Evolutionary conservation across 2,888 invertebrate genomes (phyloP), one percentile per base, ranked within the genome.

Genomic region (Bombylius major): DNA sequence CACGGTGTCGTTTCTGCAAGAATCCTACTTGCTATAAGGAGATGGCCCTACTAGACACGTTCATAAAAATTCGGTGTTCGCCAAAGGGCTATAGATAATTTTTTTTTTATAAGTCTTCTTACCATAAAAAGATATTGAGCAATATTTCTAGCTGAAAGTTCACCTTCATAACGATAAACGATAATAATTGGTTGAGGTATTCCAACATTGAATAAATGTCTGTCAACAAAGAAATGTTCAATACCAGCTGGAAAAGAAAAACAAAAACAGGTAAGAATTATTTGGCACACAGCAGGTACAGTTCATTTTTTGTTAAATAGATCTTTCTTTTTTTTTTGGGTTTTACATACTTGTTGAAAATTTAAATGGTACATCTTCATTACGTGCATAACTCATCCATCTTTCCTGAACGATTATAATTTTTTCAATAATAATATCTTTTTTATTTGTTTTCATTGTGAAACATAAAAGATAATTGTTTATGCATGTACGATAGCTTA

Each of bases 91-190:
- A 3, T 23, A 23, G 23, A 23, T 23, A 23, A 23, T 23, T 23
- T 23, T 23, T 23, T 23, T 23, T 23, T 23, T 23, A 23, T 23
- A 23, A 23, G 23, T 2, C 23, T 23, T 23, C 55, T 63, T 62
- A 68, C 67, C 66, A 70, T 62, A 56, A 71, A 72, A 60, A 71
- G 69, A 63, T 71, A 70, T 54, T 71, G 68, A 50, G 71, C 71
- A 32, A 69, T 60, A 58, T 62, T 64, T 49, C 65, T 63, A 5
- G 50, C 56, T 13, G 56, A 47, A 5, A 62, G 60, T 39, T 61
- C 58, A 32, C 58, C 55, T 39, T 62, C 55, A 46, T 62, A 51
- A 42, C 64, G 63, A 34, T 60, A 69, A 13, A 68, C 63, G 52
- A 71, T 62, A 11, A 71, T 64, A 59, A 71, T 64, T 0, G 72